Evolutionary conservation across 2,797 vertebrate species (phyloP).

Genomic region (Knipowitschia caucasica): DNA sequence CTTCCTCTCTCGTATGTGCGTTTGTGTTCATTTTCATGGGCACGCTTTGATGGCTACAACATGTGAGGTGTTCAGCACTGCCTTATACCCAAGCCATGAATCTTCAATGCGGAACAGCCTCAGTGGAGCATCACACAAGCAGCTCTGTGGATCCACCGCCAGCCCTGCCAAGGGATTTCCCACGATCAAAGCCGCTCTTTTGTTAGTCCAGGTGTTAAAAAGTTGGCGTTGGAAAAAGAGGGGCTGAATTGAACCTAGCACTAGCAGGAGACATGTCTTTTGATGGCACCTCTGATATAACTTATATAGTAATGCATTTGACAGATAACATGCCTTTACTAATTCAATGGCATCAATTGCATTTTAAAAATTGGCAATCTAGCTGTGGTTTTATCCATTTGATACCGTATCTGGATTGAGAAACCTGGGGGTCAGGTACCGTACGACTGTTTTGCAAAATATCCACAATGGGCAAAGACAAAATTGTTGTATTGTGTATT

Average conservation of each 20-base stretch:
- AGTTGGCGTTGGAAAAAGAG: constrained; percentile 61
- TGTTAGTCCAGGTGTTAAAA: constrained; percentile 72
- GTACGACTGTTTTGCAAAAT: no score
- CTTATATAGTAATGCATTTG: not conserved
- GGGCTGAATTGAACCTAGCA: constrained; percentile 42
- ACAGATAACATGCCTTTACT: not conserved
- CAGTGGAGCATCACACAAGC: constrained; percentile 32
- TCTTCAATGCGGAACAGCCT: constrained; percentile 44
- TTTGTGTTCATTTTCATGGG: constrained; percentile 38
- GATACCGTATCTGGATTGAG: not conserved
- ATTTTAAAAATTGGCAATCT: not conserved
- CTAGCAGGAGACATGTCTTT: constrained; percentile 33
- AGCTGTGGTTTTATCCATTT: not conserved
- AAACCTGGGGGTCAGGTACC: no score
- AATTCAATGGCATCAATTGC: constrained; percentile 25
- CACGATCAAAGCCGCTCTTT: constrained; percentile 70
- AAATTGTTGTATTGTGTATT: no score
- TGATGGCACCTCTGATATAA: constrained; percentile 10
- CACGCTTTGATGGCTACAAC: constrained; percentile 37
- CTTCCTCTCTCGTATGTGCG: constrained; percentile 24
- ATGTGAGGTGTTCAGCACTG: constrained; percentile 30
- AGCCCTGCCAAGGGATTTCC: constrained; percentile 65
- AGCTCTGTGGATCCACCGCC: constrained; percentile 54
- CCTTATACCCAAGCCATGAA: constrained; percentile 30
- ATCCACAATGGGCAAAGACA: no score